phyloP scores from a whole-genome alignment of 1,140 invertebrate genomes.

The Maconellicoccus hirsutus region DNA sequence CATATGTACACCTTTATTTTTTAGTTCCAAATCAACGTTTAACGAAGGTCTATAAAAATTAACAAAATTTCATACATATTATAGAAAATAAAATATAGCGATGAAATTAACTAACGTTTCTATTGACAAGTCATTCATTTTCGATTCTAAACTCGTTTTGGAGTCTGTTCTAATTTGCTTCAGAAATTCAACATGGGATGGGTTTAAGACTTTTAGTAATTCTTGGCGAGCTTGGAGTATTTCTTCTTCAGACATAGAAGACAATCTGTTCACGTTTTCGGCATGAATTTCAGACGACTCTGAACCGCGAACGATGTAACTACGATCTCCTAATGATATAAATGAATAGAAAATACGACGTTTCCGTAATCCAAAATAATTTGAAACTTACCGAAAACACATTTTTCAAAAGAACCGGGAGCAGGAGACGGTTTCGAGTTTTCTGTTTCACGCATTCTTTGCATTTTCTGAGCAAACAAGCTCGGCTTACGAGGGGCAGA shows the following conservation, averaged over 20 bases:
- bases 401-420: neutral
- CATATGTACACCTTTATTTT: slow-evolving; percentile 67
- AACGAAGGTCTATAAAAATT: neutral
- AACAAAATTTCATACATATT: slow-evolving; percentile 27
- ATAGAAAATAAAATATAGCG: no score
- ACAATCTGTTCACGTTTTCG: slow-evolving; percentile 56
- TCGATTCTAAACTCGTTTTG: slow-evolving; percentile 24
- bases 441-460: slow-evolving; percentile 23
- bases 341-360: neutral
- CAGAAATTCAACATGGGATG: slow-evolving; percentile 52
- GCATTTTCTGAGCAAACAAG: slow-evolving; percentile 30
- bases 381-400: neutral
- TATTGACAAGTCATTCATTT: slow-evolving; percentile 28
- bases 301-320: slow-evolving; percentile 41
- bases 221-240: slow-evolving; percentile 61
- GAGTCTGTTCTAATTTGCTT: slow-evolving; percentile 41
- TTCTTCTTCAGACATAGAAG: slow-evolving; percentile 57
- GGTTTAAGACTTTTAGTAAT: slow-evolving; percentile 49
- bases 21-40: neutral
- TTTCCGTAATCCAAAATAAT: neutral
- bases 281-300: slow-evolving; percentile 53
- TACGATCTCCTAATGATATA: slow-evolving; percentile 33
- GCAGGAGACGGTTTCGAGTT: neutral
- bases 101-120: slow-evolving; percentile 29
- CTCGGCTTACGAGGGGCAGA: slow-evolving; percentile 27